phyloP scores from a whole-genome alignment of 2,888 invertebrate genomes.

The Ophion obscuratus region DNA sequence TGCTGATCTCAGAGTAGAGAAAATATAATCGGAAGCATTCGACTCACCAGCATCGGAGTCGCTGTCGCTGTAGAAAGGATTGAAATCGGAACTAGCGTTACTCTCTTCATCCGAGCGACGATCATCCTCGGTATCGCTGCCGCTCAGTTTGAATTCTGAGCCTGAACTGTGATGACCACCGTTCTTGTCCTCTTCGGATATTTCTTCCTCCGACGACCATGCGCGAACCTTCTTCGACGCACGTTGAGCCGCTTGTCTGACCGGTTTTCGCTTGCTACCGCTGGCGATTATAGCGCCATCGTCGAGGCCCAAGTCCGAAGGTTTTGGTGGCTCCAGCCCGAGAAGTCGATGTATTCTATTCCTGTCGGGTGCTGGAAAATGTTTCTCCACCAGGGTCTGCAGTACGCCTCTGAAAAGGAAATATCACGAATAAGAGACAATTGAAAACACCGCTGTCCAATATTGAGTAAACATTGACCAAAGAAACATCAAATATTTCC shows the following conservation, averaged over 20 bases:
- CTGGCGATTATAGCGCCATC: constrained; percentile 84
- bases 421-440: no score
- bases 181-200: constrained; percentile 85
- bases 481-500: not conserved
- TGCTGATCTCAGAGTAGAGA: no score
- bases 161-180: constrained; percentile 83
- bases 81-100: constrained; percentile 92
- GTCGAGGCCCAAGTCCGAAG: constrained; percentile 84
- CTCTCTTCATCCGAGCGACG: constrained; percentile 85
- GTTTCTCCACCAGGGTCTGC: constrained; percentile 98
- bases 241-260: constrained; percentile 87
- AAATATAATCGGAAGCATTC: not conserved
- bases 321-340: constrained; percentile 86
- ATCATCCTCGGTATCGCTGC: constrained; percentile 82
- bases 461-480: not conserved
- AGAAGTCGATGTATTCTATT: constrained; percentile 92
- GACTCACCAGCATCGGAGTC: constrained; percentile 91
- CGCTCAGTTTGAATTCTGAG: constrained; percentile 86
- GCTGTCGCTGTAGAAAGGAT: constrained; percentile 95
- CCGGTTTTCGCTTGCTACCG: constrained; percentile 86
- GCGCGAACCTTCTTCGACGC: constrained; percentile 86
- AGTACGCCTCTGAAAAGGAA: constrained; percentile 92
- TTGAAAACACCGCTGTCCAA: not conserved
- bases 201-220: constrained; percentile 86
- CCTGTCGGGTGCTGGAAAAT: constrained; percentile 98